Percentiles rank a stretch among this genome's conserved stretches.
These are phyloP conservation scores for Axea sp. DNA, from an alignment of 2,888 invertebrate species.

Conservation along the genomic window DNA sequence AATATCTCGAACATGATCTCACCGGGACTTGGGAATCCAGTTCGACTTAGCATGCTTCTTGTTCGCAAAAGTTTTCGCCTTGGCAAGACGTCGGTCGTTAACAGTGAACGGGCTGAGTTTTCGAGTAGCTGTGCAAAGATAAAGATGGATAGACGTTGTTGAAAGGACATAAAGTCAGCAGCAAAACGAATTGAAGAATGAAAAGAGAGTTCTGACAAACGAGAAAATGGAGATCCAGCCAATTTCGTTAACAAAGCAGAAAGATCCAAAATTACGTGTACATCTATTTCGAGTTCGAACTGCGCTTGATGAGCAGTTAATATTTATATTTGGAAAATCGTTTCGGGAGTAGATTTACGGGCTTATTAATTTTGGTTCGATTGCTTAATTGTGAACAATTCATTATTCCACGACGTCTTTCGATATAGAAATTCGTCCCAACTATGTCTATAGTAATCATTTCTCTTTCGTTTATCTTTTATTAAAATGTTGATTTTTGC, in stretches of 20 bases:
- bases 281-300: conserved; percentile 24
- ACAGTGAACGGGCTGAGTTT: conserved; percentile 57
- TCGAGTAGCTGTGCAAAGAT: conserved; percentile 59
- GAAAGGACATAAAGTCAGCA: conserved; percentile 55
- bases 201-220: conserved; percentile 55
- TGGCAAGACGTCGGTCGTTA: conserved; percentile 63
- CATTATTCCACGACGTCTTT: no score
- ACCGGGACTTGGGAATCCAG: conserved; percentile 55
- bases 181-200: conserved; percentile 57
- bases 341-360: no score
- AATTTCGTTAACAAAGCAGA: conserved; percentile 51
- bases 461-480: no score
- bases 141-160: conserved; percentile 61
- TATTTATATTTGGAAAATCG: no score
- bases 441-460: no score
- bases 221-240: conserved; percentile 53
- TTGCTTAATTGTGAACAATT: no score
- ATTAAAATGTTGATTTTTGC: no score
- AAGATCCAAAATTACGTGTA: conserved; percentile 31
- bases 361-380: no score
- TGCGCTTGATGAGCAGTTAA: conserved; percentile 31
- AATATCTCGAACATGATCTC: conserved; percentile 61
- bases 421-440: no score
- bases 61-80: conserved; percentile 62
- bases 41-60: conserved; percentile 61